Conservation (phyloP, 2,888 invertebrate species). For the Tenthredo notha region DNA sequence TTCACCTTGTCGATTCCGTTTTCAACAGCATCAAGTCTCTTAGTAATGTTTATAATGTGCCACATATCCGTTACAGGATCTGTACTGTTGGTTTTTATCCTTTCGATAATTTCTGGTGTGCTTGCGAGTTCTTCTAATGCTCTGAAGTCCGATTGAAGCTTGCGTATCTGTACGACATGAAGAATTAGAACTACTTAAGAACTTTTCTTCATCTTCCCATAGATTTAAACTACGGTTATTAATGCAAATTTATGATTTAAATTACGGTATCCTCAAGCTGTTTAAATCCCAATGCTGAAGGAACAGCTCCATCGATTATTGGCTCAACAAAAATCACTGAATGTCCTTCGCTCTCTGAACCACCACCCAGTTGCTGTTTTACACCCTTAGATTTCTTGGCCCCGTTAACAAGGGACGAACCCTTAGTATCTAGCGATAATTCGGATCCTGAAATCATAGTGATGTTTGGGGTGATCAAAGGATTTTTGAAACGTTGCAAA, state of each 20-base stretch:
- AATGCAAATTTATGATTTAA: not conserved
- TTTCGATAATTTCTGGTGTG: slow-evolving; percentile 77
- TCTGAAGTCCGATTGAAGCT: slow-evolving; percentile 75
- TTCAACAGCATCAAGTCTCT: slow-evolving; percentile 84
- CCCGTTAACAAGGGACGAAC: not conserved
- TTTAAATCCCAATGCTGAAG: slow-evolving; percentile 65
- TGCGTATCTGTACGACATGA: slow-evolving; percentile 67
- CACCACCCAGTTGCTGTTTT: slow-evolving; percentile 60
- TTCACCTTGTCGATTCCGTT: slow-evolving; percentile 80
- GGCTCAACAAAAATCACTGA: slow-evolving; percentile 68
- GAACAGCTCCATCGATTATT: slow-evolving; percentile 61
- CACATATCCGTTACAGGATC: slow-evolving; percentile 83
- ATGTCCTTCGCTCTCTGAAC: slow-evolving; percentile 57
- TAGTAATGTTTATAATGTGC: slow-evolving; percentile 83
- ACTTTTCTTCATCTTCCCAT: not conserved
- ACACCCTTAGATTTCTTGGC: slow-evolving; percentile 57
- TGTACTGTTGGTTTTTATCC: slow-evolving; percentile 69
- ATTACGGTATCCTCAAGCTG: slow-evolving; percentile 65
- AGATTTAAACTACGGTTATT: not conserved
- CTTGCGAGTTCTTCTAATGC: slow-evolving; percentile 77
- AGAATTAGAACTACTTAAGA: not conserved
- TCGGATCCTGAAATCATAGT: slow-evolving; percentile 17
- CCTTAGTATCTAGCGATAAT: not conserved
- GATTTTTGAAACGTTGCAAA: not conserved
- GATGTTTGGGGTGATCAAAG: not conserved